A percentile compares a stretch with the other conserved stretches of the same genome.
phyloP scores from a whole-genome alignment of 2,797 vertebrate genomes.

The Linurgus olivaceus region DNA sequence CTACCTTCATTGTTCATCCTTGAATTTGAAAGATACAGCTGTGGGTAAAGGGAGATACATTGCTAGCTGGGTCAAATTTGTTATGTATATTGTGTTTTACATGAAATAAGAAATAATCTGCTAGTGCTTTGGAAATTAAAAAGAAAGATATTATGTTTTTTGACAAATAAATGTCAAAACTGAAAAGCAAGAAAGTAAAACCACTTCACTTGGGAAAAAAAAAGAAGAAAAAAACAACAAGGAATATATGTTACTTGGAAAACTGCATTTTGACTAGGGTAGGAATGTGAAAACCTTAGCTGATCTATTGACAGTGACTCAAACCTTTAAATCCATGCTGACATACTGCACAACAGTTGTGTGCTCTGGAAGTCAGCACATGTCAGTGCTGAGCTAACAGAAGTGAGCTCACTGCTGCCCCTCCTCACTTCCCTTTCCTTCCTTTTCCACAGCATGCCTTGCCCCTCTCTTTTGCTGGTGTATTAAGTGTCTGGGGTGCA shows the following conservation, averaged over 20 bases:
- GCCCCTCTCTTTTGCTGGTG: neutral
- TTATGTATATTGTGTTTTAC: neutral
- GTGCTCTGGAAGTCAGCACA: neutral
- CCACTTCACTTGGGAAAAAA: neutral
- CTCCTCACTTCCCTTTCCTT: neutral
- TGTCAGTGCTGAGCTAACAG: neutral
- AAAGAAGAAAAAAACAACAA: rapidly evolving
- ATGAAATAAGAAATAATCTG: neutral
- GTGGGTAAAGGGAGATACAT: neutral
- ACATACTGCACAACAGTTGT: neutral
- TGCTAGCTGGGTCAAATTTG: neutral
- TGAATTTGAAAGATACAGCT: neutral
- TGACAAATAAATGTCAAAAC: neutral
- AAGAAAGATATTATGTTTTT: neutral
- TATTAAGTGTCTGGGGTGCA: rapidly evolving
- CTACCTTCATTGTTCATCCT: neutral
- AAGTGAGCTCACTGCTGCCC: neutral
- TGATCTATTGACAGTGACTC: neutral
- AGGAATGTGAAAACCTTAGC: neutral
- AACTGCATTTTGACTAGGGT: neutral
- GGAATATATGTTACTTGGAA: neutral
- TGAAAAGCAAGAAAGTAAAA: neutral
- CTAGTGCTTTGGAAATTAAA: neutral
- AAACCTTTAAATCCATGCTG: neutral
- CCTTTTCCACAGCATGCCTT: rapidly evolving